Evolutionary conservation across 2,797 vertebrate species (phyloP).

Genomic region (Sebastes hopkinsi): DNA sequence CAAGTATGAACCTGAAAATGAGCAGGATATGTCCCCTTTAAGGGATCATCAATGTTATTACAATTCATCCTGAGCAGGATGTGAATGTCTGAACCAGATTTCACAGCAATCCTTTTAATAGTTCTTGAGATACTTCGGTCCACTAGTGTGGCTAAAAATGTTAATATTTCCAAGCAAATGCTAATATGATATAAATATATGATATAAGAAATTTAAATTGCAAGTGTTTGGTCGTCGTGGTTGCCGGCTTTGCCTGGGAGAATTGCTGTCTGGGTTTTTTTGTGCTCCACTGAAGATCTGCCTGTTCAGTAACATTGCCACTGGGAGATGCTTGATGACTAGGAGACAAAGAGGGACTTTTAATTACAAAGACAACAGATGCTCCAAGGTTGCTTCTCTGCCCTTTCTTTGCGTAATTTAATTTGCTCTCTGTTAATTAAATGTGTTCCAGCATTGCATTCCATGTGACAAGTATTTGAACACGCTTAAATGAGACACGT

Average conservation of each 20-base stretch:
- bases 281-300: conserved; percentile 52
- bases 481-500: conserved; percentile 19
- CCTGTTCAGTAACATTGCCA: conserved; percentile 57
- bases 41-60: neutral
- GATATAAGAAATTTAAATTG: neutral
- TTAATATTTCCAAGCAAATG: neutral
- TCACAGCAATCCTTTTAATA: neutral
- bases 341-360: conserved; percentile 71
- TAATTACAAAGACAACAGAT: conserved; percentile 80
- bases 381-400: conserved; percentile 67
- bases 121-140: neutral
- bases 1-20: no score
- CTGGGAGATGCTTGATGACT: conserved; percentile 67
- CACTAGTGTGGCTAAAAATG: neutral
- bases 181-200: neutral
- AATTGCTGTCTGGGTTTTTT: conserved; percentile 18
- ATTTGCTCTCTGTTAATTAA: conserved; percentile 79
- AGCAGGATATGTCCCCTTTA: no score
- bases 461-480: conserved; percentile 38
- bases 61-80: neutral
- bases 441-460: conserved; percentile 58
- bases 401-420: conserved; percentile 71
- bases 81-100: no score
- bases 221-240: neutral
- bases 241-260: conserved; percentile 22